Evolutionary conservation across 2,888 invertebrate genomes (phyloP), one percentile per base, ranked within the genome.

Genomic region (Sialis lutaria): DNA sequence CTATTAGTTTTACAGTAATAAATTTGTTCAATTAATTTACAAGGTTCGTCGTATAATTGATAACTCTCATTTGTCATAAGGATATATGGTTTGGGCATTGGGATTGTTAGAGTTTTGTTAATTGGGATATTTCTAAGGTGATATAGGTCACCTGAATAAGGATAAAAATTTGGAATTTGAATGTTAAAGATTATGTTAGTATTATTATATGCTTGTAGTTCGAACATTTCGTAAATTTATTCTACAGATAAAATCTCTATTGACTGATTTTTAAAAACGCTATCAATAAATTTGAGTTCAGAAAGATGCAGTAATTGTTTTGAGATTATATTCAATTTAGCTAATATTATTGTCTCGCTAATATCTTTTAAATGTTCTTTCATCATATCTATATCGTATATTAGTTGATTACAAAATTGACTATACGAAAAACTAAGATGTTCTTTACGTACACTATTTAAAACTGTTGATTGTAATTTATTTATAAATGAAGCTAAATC

Each of bases 121-220:
- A 22, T 22, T 22, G 22, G 22, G 4, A 22, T 22, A 4, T 22
- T 22, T 22, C 22, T 22, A 22, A 22, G 22, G 22, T 22, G 22
- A 4, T 22, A 22, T 22, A 22, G 22, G 22, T 22, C 22, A 4
- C 22, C 22, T 22, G 22, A 22, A 22, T 22, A 22, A 22, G 22
- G 22, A 22, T 22, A 22, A 22, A 22, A 22, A 22, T 2, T 22
- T 22, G 22, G 22, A 4, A 44, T 44, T 44, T 8, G 33, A 12
- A 44, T 33, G 7, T 10, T 33, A 44, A 44, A 33, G n/a, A 33
- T 33, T 32, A 44, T 33, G 31, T 33, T 33, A 22, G 44, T 44
- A n/a, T 33, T n/a, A 22, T 44, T 44, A 44, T 44, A 44, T 5
- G 33, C 44, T 33, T 44, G 6, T 33, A 44, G 10, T 22, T 22